phyloP scores from a whole-genome alignment of 2,797 vertebrate species.

The Silurus aristotelis region DNA sequence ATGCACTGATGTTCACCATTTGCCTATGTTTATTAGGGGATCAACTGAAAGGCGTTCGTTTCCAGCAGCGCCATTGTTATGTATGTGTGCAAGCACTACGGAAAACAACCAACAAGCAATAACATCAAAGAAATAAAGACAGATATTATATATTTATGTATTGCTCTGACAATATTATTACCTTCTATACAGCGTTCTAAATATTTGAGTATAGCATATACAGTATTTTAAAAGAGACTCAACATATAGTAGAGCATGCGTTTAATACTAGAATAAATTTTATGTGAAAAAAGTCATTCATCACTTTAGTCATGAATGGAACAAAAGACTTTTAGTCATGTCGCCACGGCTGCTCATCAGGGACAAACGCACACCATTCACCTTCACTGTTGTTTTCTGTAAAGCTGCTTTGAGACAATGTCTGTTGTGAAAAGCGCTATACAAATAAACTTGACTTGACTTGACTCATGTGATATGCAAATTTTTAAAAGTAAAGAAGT shows the following conservation, averaged over 20 bases:
- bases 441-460: too few species aligned
- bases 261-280: not conserved
- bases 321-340: too few species aligned
- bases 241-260: not conserved
- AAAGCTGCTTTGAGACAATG: too few species aligned
- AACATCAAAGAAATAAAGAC: constrained; percentile 43
- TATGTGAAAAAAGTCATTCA: too few species aligned
- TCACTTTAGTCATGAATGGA: too few species aligned
- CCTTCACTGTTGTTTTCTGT: too few species aligned
- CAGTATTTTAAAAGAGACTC: not conserved
- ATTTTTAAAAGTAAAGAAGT: too few species aligned
- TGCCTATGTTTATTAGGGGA: constrained; percentile 63
- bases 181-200: not conserved
- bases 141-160: constrained; percentile 19
- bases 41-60: constrained; percentile 72
- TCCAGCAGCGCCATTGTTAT: constrained; percentile 39
- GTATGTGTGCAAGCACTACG: constrained; percentile 45
- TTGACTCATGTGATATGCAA: too few species aligned
- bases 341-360: too few species aligned
- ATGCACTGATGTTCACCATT: constrained; percentile 68
- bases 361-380: too few species aligned
- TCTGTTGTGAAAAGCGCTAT: too few species aligned
- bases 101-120: constrained; percentile 37
- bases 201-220: not conserved
- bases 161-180: not conserved